These are phyloP conservation scores for Crossaster papposus DNA, from an alignment of 53 echinoderm and acorn worm genomes.

Conservation along the genomic window DNA sequence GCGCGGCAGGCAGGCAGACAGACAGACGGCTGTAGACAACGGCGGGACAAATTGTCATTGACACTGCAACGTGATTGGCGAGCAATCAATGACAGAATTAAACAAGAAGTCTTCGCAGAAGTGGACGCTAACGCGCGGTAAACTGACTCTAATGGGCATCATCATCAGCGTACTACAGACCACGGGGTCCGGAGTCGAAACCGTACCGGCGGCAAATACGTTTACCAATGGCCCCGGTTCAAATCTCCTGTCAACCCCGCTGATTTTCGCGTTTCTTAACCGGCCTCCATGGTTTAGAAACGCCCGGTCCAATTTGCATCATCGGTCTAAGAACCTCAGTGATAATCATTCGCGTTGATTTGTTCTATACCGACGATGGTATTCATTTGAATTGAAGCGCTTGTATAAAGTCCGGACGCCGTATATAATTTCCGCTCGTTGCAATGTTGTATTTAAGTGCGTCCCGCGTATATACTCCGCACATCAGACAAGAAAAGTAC, in stretches of 20 bases:
- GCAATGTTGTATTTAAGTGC: background rate
- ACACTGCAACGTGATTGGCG: slow-evolving; percentile 2
- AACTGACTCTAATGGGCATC: slow-evolving; percentile 31
- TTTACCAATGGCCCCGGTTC: slow-evolving; percentile 1
- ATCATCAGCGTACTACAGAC: slow-evolving; percentile 1
- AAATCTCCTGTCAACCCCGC: background rate
- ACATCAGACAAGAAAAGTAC: background rate
- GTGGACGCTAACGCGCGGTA: slow-evolving; percentile 36
- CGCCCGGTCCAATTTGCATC: slow-evolving; percentile 4
- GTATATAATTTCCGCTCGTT: background rate
- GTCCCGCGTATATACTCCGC: no score
- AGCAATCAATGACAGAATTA: background rate
- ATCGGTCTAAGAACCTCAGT: background rate
- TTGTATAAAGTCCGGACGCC: slow-evolving; percentile 53
- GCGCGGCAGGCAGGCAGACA: no score
- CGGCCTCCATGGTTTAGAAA: background rate
- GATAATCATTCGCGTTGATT: slow-evolving; percentile 7
- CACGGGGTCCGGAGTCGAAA: background rate
- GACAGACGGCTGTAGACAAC: background rate
- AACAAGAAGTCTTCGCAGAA: background rate
- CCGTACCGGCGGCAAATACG: slow-evolving; percentile 9
- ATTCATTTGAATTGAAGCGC: slow-evolving; percentile 52
- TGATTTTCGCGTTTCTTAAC: background rate
- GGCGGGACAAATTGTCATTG: slow-evolving; percentile 26
- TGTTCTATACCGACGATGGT: slow-evolving; percentile 32